Base-by-base conservation (phyloP, 2,797 vertebrate species). In the Sarcophilus harrisii region DNA sequence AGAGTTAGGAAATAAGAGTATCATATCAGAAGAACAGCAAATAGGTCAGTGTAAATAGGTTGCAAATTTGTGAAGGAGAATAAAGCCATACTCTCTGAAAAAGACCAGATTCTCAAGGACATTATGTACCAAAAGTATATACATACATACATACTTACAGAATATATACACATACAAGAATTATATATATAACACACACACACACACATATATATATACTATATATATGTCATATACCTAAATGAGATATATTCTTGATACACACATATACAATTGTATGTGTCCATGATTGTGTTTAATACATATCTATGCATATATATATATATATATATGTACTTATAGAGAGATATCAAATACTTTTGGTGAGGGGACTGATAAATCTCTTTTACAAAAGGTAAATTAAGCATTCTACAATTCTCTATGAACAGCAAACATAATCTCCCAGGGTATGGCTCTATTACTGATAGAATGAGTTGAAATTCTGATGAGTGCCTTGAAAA, bases 391-490 rank as follows among this genome's bases (percentile, higher is more conserved):
- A 58, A 24, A 14, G 6, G 92, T 10, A 28, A 29, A 94, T 32
- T n/a, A 92, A 95, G 62, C 28, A 55, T 57, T 92, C 30, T 93
- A 0, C 32, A n/a, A 38, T 73, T 73, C 14, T 54, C 10, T 1
- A 94, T 54, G 59, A 90, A 58, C 0, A 58, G 58, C 95, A 59
- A 28, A 11, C 45, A 45, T 8, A 52, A 2, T 12, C 9, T 96
- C 29, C 24, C 6, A 57, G 54, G 90, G 24, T 93, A 94, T 54
- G n/a, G 30, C 29, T 32, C 28, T 49, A 93, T 62, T 32, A 93
- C 2, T 92, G 30, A 54, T n/a, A 95, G 45, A 66, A 27, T 90
- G 55, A 59, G 73, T 96, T 91, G 93, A 95, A 92, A 62, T 4
- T 52, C 52, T 89, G 91, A 21, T 93, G 91, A 2, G n/a, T 73